Evolutionary conservation across 2,797 vertebrate genomes (phyloP).

Genomic region (Manis javanica): DNA sequence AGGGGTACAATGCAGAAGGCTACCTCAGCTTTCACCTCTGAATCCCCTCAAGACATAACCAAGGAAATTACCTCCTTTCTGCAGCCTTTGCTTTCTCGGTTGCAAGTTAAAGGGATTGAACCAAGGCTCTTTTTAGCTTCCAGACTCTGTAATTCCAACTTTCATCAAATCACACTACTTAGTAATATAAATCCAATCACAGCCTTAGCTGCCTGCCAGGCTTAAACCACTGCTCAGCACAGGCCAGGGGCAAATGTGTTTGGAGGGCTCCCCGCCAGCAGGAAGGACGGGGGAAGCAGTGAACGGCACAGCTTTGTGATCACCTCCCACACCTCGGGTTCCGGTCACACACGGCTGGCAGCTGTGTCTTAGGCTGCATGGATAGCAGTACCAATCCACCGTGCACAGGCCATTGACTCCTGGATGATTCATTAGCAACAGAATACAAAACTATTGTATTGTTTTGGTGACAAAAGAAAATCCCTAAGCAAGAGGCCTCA

Average conservation of each 20-base stretch:
- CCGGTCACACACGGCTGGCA: not conserved
- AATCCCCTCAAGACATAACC: not conserved
- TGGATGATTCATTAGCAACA: slow-evolving; percentile 69
- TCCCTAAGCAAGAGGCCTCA: slow-evolving; percentile 63
- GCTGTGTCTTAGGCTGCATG: slow-evolving; percentile 27
- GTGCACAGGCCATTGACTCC: not conserved
- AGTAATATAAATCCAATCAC: slow-evolving; percentile 40
- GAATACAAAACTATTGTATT: not conserved
- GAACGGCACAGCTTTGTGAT: not conserved
- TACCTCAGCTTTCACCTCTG: not conserved
- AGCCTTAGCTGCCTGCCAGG: not conserved
- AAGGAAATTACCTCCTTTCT: not conserved
- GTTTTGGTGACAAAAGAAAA: slow-evolving; percentile 68
- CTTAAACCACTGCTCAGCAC: not conserved
- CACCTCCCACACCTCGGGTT: not conserved
- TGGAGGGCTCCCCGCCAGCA: not conserved
- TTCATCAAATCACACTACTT: slow-evolving; percentile 15
- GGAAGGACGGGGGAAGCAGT: not conserved
- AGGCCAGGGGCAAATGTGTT: not conserved
- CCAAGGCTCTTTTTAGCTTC: not conserved
- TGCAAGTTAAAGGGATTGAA: not conserved
- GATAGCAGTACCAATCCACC: not conserved
- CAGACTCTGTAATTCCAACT: not conserved
- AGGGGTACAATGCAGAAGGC: not conserved
- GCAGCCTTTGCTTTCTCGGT: not conserved